phyloP scores from a whole-genome alignment of 2,113 vertebrate genomes.

The Burhinus bistriatus region DNA sequence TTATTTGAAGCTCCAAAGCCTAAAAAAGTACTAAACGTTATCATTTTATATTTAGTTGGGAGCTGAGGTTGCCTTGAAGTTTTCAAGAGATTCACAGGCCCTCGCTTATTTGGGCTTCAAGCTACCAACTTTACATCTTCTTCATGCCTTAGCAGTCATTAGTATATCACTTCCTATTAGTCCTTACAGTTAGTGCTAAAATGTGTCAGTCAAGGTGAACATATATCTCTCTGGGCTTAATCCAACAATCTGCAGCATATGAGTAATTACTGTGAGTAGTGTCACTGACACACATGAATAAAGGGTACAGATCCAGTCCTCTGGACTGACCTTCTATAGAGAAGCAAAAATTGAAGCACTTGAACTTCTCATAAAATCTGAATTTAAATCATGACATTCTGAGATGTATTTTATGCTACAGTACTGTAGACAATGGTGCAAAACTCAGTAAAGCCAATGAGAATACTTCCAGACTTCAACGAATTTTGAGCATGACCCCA shows the following conservation, averaged over 20 bases:
- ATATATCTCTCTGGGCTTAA: not conserved
- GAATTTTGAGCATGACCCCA: not conserved
- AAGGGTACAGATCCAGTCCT: not conserved
- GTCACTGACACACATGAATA: rapidly evolving
- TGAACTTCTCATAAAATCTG: not conserved
- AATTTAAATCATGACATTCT: not conserved
- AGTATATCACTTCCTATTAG: not conserved
- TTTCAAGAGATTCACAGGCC: not conserved
- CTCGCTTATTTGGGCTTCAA: not conserved
- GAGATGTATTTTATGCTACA: not conserved
- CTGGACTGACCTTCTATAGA: not conserved
- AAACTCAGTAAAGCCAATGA: not conserved
- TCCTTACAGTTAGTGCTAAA: not conserved
- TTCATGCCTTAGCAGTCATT: not conserved
- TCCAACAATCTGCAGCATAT: not conserved
- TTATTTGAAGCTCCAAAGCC: not conserved
- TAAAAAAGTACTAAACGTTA: not conserved
- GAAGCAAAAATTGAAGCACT: not conserved
- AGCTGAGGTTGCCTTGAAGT: not conserved
- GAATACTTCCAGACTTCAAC: not conserved
- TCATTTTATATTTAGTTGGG: not conserved
- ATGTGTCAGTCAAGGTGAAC: not conserved
- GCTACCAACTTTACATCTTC: not conserved
- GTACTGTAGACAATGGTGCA: not conserved
- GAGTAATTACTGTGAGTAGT: not conserved